Conservation (phyloP, 2,888 invertebrate genomes). For the Drosophila phalerata region DNA sequence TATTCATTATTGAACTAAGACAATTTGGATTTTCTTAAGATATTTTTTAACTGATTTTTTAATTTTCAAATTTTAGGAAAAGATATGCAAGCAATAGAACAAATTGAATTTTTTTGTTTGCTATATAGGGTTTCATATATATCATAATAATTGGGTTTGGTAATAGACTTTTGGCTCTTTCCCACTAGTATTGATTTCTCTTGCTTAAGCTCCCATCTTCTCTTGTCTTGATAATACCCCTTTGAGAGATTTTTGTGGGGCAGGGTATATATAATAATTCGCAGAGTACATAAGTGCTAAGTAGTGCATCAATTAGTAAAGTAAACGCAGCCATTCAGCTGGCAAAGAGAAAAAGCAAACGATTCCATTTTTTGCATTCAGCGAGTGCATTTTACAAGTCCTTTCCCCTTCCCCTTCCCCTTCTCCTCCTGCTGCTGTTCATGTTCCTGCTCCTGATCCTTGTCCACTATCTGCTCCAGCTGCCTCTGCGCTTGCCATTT, state of each 20-base stretch:
- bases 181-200: neutral
- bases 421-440: neutral
- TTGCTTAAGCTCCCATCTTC: no score
- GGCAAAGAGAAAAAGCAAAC: slow-evolving; percentile 66
- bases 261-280: slow-evolving; percentile 40
- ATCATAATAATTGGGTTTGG: neutral
- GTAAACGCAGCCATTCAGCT: slow-evolving; percentile 71
- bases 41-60: no score
- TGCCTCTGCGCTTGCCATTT: slow-evolving; percentile 17
- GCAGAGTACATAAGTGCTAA: slow-evolving; percentile 62
- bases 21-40: no score
- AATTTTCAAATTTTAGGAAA: no score
- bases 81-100: no score
- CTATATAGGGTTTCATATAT: no score
- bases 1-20: no score
- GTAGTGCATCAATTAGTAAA: slow-evolving; percentile 75
- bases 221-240: neutral
- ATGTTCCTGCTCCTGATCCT: neutral
- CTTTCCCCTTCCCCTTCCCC: neutral
- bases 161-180: no score
- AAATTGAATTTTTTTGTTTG: no score
- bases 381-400: slow-evolving; percentile 57
- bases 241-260: neutral
- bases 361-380: slow-evolving; percentile 34
- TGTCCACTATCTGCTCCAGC: neutral